Conservation (phyloP, 1,140 invertebrate genomes). For the Dinoponera quadriceps region DNA sequence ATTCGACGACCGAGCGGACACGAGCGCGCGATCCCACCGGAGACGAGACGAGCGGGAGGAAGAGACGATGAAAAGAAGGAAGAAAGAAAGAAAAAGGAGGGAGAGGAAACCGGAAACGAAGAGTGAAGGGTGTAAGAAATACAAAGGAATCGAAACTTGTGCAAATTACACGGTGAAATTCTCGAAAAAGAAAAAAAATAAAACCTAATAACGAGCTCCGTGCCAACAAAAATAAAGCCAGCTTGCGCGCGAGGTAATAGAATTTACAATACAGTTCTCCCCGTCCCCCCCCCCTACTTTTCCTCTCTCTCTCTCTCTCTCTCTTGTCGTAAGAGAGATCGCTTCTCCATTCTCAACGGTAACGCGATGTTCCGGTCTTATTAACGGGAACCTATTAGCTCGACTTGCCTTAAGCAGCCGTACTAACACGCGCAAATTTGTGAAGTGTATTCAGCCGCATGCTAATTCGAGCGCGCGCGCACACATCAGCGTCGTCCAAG, state of each 20-base stretch:
- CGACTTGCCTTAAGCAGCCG: conserved; percentile 43
- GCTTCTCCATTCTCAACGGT: conserved; percentile 35
- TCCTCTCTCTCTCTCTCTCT: not conserved
- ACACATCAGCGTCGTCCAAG: not conserved
- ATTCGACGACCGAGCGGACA: not conserved
- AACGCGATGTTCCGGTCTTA: conserved; percentile 38
- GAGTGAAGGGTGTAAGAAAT: not conserved
- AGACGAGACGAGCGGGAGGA: too few relatives aligned
- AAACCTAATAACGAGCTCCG: too few relatives aligned
- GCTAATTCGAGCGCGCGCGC: conserved; percentile 8
- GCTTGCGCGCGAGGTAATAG: too few relatives aligned
- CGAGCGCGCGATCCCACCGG: too few relatives aligned
- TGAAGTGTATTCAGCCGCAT: conserved; percentile 16
- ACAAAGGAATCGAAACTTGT: not conserved
- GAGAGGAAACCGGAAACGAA: not conserved
- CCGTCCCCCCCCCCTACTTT: not conserved
- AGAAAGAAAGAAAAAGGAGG: too few relatives aligned
- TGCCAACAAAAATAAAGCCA: too few relatives aligned
- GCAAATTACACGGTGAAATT: not conserved
- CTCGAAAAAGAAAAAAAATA: too few relatives aligned
- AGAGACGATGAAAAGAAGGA: too few relatives aligned
- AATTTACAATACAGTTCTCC: too few relatives aligned
- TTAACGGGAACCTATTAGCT: conserved; percentile 50
- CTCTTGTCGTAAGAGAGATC: conserved; percentile 17
- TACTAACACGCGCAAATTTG: conserved; percentile 42